A percentile compares a stretch with the other conserved stretches of the same genome.
phyloP scores from a whole-genome alignment of 2,113 vertebrate species.

The Condylura cristata region DNA sequence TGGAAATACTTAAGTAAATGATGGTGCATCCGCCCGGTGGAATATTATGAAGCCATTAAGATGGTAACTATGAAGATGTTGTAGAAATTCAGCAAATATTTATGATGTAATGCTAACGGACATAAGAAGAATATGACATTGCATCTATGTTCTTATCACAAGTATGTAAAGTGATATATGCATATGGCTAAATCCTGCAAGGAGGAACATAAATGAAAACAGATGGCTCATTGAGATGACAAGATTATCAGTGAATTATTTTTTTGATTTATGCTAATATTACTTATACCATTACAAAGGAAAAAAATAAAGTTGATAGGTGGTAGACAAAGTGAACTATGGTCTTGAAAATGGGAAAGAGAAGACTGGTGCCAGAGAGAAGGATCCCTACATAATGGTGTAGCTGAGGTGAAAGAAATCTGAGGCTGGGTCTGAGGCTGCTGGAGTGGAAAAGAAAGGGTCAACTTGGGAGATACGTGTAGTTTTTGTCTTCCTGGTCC shows the following conservation, averaged over 20 bases:
- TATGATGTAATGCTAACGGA: constrained; percentile 52
- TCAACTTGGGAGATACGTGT: background rate
- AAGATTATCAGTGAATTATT: constrained; percentile 18
- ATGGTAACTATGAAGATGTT: constrained; percentile 45
- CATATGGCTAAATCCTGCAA: background rate
- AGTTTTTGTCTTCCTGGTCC: background rate
- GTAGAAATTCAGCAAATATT: constrained; percentile 41
- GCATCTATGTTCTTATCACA: constrained; percentile 23
- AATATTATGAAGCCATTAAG: constrained; percentile 66
- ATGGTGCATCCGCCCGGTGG: constrained; percentile 22
- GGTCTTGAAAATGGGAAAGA: constrained; percentile 41
- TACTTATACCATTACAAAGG: constrained; percentile 44
- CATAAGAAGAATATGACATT: constrained; percentile 36
- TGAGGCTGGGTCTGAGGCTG: background rate
- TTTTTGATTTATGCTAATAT: constrained; percentile 52
- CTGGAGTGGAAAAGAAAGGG: background rate
- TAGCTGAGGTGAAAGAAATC: background rate
- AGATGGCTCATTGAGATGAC: background rate
- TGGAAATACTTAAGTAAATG: constrained; percentile 56
- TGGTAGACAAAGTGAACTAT: constrained; percentile 36
- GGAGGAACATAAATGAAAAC: constrained; percentile 41
- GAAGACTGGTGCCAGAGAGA: background rate
- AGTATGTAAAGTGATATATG: constrained; percentile 54
- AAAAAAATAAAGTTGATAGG: background rate
- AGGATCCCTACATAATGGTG: background rate